Percentiles rank a stretch among this genome's conserved stretches.
These are phyloP conservation scores for Salvelinus alpinus DNA, from an alignment of 2,113 vertebrate species.

Conservation along the genomic window DNA sequence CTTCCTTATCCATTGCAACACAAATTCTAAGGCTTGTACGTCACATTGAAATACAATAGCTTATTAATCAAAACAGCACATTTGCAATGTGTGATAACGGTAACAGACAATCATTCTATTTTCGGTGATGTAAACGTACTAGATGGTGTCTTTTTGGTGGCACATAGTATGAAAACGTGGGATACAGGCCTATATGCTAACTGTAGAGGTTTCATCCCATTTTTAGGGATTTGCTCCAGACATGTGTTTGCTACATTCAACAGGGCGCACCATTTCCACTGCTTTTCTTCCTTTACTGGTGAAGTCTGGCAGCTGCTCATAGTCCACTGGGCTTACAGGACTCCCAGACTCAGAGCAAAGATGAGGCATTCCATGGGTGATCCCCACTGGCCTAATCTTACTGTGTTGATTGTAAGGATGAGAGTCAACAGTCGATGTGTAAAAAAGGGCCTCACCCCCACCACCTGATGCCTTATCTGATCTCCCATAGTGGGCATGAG, in stretches of 20 bases:
- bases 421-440: conserved; percentile 45
- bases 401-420: conserved; percentile 53
- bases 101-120: conserved; percentile 29
- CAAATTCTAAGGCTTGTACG: conserved; percentile 13
- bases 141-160: conserved; percentile 40
- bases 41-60: conserved; percentile 29
- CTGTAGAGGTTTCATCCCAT: conserved; percentile 13
- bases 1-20: neutral
- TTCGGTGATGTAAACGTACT: conserved; percentile 28
- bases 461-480: conserved; percentile 60
- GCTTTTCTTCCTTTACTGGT: conserved; percentile 47
- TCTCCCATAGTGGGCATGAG: conserved; percentile 49
- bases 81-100: conserved; percentile 22
- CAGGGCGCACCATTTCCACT: conserved; percentile 37
- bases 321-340: conserved; percentile 34
- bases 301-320: conserved; percentile 47
- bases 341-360: conserved; percentile 33
- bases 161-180: conserved; percentile 17
- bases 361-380: conserved; percentile 72
- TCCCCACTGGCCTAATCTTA: conserved; percentile 65
- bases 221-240: conserved; percentile 37
- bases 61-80: conserved; percentile 27
- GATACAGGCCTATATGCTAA: conserved; percentile 3
- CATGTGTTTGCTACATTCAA: conserved; percentile 48
- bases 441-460: conserved; percentile 49